These are phyloP conservation scores for Xestia c-nigrum DNA, from an alignment of 2,888 invertebrate species.

Conservation along the genomic window DNA sequence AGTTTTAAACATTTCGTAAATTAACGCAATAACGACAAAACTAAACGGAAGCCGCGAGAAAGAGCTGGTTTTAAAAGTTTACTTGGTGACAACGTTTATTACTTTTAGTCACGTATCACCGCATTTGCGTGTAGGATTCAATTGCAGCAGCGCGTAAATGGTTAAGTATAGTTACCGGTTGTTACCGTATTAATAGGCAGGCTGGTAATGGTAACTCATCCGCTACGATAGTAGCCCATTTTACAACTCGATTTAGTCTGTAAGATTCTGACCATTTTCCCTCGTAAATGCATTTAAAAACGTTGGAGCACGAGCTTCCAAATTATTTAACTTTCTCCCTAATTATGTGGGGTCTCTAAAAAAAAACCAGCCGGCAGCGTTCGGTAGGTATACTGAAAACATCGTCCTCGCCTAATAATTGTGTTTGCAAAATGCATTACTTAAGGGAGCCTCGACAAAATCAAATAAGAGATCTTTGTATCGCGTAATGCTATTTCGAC, in stretches of 20 bases:
- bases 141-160: conserved; percentile 55
- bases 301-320: background rate
- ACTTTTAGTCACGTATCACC: conserved; percentile 48
- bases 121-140: conserved; percentile 62
- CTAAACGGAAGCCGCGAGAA: conserved; percentile 2
- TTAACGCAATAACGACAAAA: background rate
- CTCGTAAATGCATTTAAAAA: background rate
- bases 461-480: conserved; percentile 35
- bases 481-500: conserved; percentile 49
- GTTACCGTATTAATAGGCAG: conserved; percentile 55
- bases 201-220: conserved; percentile 50
- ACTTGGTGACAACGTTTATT: conserved; percentile 54
- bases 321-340: background rate
- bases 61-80: conserved; percentile 6
- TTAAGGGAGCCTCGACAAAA: conserved; percentile 32
- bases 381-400: background rate
- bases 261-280: background rate
- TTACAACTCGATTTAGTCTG: conserved; percentile 28
- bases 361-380: background rate
- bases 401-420: background rate
- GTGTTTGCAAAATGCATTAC: conserved; percentile 6
- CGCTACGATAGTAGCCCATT: conserved; percentile 35
- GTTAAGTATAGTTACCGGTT: conserved; percentile 54
- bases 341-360: background rate
- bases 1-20: conserved; percentile 2